Percentiles rank a stretch among this genome's conserved stretches.
Evolutionary conservation across 2,113 vertebrate species (phyloP).

Genomic region (Mandrillus leucophaeus): DNA sequence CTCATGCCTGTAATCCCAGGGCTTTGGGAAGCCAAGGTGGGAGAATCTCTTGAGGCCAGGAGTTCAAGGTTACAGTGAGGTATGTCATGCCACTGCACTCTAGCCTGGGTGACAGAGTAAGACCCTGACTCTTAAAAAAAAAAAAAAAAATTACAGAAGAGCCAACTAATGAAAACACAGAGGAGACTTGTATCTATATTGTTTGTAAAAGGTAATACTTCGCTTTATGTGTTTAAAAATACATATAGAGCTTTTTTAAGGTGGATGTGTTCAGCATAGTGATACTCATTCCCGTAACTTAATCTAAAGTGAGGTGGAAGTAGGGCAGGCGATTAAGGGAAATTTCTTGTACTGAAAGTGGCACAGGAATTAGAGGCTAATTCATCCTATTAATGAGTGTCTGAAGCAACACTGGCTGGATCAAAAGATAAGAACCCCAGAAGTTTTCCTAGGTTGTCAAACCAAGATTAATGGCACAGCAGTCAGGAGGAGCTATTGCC

Average conservation of each 20-base stretch:
- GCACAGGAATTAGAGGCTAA: background rate
- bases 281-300: slow-evolving; percentile 38
- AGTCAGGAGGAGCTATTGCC: slow-evolving; percentile 56
- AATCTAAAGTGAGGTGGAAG: slow-evolving; percentile 13
- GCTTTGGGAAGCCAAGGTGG: background rate
- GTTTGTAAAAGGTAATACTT: background rate
- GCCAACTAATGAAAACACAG: slow-evolving; percentile 6
- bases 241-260: background rate
- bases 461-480: slow-evolving; percentile 34
- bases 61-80: background rate
- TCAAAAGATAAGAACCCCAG: slow-evolving; percentile 36
- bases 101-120: background rate
- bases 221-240: background rate
- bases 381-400: slow-evolving; percentile 47
- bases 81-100: background rate
- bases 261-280: background rate
- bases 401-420: slow-evolving; percentile 51
- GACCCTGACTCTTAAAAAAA: background rate
- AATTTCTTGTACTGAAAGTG: background rate
- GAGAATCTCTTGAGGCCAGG: background rate
- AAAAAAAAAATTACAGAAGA: background rate
- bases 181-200: background rate
- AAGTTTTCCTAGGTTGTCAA: slow-evolving; percentile 36
- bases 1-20: background rate
- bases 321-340: background rate